Percentiles rank a stretch among this genome's conserved stretches.
Conservation (phyloP, 2,888 invertebrate genomes). For the Cetonia aurata region DNA sequence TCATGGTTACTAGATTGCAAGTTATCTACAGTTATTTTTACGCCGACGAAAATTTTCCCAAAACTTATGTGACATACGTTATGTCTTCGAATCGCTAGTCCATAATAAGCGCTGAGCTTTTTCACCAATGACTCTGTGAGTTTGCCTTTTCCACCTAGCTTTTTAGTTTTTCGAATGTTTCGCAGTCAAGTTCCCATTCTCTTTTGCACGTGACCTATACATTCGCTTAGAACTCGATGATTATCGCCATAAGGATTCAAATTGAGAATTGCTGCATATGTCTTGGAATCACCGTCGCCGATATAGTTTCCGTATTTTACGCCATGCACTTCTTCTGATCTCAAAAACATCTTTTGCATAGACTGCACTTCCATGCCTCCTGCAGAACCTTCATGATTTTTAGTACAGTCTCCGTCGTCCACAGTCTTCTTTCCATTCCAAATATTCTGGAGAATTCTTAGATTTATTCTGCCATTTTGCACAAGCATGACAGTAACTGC, state of each 20-base stretch:
- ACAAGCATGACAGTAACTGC: conserved; percentile 47
- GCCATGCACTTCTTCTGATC: conserved; percentile 35
- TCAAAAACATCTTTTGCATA: conserved; percentile 42
- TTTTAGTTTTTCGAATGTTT: conserved; percentile 7
- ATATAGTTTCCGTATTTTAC: conserved; percentile 49
- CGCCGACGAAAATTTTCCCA: too few relatives aligned
- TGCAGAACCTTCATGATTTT: conserved; percentile 49
- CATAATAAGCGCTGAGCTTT: conserved; percentile 44
- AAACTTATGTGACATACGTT: too few relatives aligned
- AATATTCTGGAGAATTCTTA: conserved; percentile 44
- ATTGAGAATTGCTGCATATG: conserved; percentile 48
- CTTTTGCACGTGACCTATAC: conserved; percentile 37
- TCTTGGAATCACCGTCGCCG: conserved; percentile 52
- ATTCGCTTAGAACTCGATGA: conserved; percentile 23
- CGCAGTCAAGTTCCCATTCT: conserved; percentile 44
- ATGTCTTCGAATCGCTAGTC: conserved; percentile 51
- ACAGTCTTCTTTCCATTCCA: conserved; percentile 46
- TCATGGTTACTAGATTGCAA: too few relatives aligned
- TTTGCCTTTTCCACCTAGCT: conserved; percentile 43
- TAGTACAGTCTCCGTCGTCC: conserved; percentile 43
- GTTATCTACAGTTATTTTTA: too few relatives aligned
- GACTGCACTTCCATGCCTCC: conserved; percentile 51
- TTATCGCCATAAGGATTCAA: conserved; percentile 49
- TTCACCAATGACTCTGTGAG: conserved; percentile 36
- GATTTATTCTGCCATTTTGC: conserved; percentile 46